Conservation (phyloP, 2,888 invertebrate species). For the Aproaerema taeniolella region DNA sequence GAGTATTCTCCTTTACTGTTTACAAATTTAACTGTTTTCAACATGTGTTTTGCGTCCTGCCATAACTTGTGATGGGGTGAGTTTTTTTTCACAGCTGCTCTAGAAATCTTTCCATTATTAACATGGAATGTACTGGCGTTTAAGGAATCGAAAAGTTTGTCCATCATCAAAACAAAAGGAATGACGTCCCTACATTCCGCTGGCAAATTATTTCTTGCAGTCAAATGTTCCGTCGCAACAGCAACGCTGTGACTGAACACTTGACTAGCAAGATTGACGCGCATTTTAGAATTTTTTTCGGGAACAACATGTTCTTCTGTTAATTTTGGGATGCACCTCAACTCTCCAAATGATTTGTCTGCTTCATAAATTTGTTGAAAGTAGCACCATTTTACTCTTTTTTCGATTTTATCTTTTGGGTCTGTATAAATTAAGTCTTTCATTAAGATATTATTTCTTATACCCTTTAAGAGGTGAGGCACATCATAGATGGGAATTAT, state of each 20-base stretch:
- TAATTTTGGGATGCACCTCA: slow-evolving; percentile 6
- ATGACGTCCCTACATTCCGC: background rate
- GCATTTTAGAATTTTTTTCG: slow-evolving; percentile 2
- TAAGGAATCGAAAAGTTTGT: slow-evolving; percentile 20
- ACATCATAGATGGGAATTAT: slow-evolving; percentile 26
- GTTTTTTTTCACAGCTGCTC: slow-evolving; percentile 13
- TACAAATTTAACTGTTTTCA: slow-evolving; percentile 18
- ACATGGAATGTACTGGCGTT: slow-evolving; percentile 14
- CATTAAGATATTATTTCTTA: slow-evolving; percentile 24
- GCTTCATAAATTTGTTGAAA: slow-evolving; percentile 2
- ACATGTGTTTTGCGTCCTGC: slow-evolving; percentile 13
- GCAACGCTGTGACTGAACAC: slow-evolving; percentile 3
- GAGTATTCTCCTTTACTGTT: slow-evolving; percentile 13
- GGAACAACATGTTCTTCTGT: background rate
- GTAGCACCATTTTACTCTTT: slow-evolving; percentile 16
- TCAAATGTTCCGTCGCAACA: background rate
- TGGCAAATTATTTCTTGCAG: background rate
- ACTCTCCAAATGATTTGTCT: slow-evolving; percentile 10
- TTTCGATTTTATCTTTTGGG: too few species aligned
- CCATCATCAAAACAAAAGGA: slow-evolving; percentile 11
- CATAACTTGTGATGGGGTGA: slow-evolving; percentile 18
- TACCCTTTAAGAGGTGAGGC: slow-evolving; percentile 27
- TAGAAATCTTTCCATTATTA: slow-evolving; percentile 21
- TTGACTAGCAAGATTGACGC: slow-evolving; percentile 8
- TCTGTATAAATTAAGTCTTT: slow-evolving; percentile 17